Base-by-base conservation (phyloP, 2,888 invertebrate species). In the Muschampia plurimacula region DNA sequence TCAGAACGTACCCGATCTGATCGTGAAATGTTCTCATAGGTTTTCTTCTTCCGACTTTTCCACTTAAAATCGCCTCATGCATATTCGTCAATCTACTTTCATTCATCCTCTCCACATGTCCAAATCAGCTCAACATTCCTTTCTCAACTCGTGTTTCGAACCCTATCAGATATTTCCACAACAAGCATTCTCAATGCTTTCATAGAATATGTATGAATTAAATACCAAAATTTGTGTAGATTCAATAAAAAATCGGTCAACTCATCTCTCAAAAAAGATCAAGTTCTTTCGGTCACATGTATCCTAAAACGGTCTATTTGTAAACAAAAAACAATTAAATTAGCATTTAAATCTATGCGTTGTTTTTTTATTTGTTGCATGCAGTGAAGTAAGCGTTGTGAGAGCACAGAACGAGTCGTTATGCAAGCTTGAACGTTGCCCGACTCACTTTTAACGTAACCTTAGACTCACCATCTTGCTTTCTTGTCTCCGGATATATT, bases 341-440 rank as follows among this genome's bases (percentile, higher is more conserved):
- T 63, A 44, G 15, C 63, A 22, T 44, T 63, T 39, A 62, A 32
- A 59, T 32, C 32, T 41, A 52, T 44, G 28, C n/a, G 22, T 15
- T 68, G 60, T 28, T 67, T 64, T 64, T 44, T 59, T 65, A 46
- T 65, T 65, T 69, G 69, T 69, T 64, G 64, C 52, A 49, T 49
- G 22, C 13, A 36, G 44, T 69, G 69, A 64, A 69, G 69, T 69
- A 69, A 68, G 73, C 66, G 72, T 55, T 67, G 74, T 68, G 78
- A 80, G 78, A 80, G 83, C 78, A 81, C 80, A 78, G 77, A 70
- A 46, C 70, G 57, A 63, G 66, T 46, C 72, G 74, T 89, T 89
- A 87, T 80, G 88, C 84, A 90, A 91, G 59, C 74, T 68, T 75
- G 81, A 86, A 86, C 85, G 86, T 84, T 82, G 85, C 85, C 79